Base-by-base conservation (phyloP, 2,888 invertebrate genomes). In the Aquatica leii region DNA sequence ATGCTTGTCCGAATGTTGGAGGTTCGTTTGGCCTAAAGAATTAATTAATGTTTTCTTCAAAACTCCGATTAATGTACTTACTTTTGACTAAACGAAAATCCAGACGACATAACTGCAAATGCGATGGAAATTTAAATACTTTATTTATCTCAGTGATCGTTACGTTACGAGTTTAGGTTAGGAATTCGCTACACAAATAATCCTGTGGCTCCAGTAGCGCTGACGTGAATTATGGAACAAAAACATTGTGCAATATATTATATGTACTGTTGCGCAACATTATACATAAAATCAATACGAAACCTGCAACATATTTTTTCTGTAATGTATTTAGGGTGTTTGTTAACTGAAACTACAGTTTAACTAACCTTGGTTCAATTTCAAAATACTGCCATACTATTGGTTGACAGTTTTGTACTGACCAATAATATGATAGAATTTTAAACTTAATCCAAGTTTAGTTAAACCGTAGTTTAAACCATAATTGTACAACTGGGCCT, bases 1-100 rank as follows among this genome's bases (percentile, higher is more conserved):
- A 20, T 37, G 62, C n/a, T 40, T 58, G 59, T 35, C 53, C 69
- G 61, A 62, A 69, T 4, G 37, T 60, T 17, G 68, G 64, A 3
- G 62, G 21, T 48, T 53, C 54, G 15, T 51, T 18, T 17, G 68
- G 49, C 21, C 66, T 68, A 21, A 5, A 53, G 48, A 56, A 41
- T 48, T 21, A 62, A n/a, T n/a, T n/a, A 1, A 31, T 49, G 15
- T 31, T 35, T 49, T 43, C 12, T 41, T 49, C 15, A 31, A 34
- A 35, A 20, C 14, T 35, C 11, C 6, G 40, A 12, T 21, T 41
- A 48, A 11, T 24, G 9, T n/a, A 61, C 64, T 58, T 69, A 70
- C 69, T 68, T 71, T 11, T 67, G 51, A 8, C 67, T 69, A 60
- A 71, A 71, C 31, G 59, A 49, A 59, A 69, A 70, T 37, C 71